Conservation (phyloP, 2,888 invertebrate genomes). For the Lasioglossum leucozonium region DNA sequence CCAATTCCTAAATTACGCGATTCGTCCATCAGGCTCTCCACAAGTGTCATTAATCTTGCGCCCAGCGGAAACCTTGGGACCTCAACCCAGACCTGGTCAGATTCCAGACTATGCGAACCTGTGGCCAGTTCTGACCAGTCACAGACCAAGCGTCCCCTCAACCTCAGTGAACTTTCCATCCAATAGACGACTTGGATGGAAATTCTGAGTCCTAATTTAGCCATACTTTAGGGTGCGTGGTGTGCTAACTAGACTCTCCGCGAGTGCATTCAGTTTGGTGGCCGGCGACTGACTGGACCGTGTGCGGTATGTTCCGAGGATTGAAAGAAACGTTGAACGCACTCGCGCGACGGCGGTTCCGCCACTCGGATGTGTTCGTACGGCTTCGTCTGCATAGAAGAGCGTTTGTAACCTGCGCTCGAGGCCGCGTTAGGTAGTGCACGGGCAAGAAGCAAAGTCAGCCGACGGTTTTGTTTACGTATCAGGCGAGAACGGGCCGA, state of each 20-base stretch:
- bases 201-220: not conserved
- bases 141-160: too few species aligned
- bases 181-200: too few species aligned
- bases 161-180: not conserved
- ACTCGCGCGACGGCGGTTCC: slow-evolving; percentile 44
- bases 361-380: slow-evolving; percentile 49
- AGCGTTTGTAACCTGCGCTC: slow-evolving; percentile 35
- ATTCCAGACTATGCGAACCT: not conserved
- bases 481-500: slow-evolving; percentile 38
- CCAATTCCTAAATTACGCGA: not conserved
- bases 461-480: slow-evolving; percentile 57
- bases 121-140: too few species aligned
- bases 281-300: not conserved
- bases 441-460: not conserved
- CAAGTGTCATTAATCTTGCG: not conserved
- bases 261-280: not conserved
- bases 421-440: slow-evolving; percentile 20
- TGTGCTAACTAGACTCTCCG: not conserved
- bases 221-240: not conserved
- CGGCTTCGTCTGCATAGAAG: slow-evolving; percentile 41
- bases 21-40: not conserved
- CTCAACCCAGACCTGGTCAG: not conserved
- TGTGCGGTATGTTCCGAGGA: slow-evolving; percentile 42
- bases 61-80: not conserved
- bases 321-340: slow-evolving; percentile 50